A percentile compares a stretch with the other conserved stretches of the same genome.
These are phyloP conservation scores for Myotis davidii DNA, from an alignment of 2,113 vertebrate genomes.

Conservation along the genomic window DNA sequence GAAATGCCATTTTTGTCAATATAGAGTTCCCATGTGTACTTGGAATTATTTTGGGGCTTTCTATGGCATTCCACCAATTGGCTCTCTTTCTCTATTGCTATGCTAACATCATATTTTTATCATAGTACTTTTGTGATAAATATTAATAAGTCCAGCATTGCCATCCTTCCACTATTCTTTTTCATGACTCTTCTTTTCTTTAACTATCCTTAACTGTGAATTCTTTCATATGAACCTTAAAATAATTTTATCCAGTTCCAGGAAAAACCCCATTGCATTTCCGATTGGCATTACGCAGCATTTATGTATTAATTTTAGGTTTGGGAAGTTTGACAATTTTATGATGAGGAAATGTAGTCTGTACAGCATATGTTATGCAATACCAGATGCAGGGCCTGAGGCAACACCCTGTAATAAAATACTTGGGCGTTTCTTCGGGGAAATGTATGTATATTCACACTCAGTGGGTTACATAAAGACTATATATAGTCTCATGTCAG, in stretches of 20 bases:
- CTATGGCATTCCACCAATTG: not conserved
- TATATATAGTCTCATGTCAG: not conserved
- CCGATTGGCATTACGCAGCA: not conserved
- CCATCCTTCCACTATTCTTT: conserved; percentile 38
- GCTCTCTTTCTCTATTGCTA: conserved; percentile 44
- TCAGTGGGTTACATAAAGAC: conserved; percentile 36
- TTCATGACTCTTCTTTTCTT: conserved; percentile 12
- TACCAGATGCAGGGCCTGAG: not conserved
- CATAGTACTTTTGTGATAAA: conserved; percentile 37
- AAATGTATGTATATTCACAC: conserved; percentile 37
- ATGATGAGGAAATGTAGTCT: not conserved
- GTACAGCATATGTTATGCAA: not conserved
- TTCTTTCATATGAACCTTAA: conserved; percentile 50
- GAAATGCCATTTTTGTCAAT: conserved; percentile 18
- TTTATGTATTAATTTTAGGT: conserved; percentile 33
- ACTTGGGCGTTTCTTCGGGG: conserved; percentile 28
- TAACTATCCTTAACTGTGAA: conserved; percentile 57
- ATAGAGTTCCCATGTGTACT: not conserved
- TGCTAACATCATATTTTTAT: conserved; percentile 51
- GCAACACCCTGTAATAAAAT: not conserved
- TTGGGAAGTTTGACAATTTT: conserved; percentile 10
- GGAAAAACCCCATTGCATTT: not conserved
- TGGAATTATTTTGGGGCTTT: conserved; percentile 42
- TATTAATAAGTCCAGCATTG: conserved; percentile 49
- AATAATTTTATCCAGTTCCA: conserved; percentile 30